Evolutionary conservation across 2,888 invertebrate species (phyloP).

Genomic region (Ferdinandea cuprea): DNA sequence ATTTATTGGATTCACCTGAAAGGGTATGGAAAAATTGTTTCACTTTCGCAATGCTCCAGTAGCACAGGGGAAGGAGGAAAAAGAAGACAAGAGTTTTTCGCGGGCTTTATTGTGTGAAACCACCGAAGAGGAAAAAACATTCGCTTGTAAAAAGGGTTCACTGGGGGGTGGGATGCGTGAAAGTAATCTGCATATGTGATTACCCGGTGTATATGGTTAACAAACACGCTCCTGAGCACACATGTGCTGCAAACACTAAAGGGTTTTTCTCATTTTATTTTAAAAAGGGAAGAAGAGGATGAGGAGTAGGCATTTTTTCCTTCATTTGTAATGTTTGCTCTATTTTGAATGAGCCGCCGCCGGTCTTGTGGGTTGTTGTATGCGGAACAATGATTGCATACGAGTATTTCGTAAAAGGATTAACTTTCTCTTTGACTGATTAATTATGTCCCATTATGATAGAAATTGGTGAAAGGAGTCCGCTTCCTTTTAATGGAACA

Average conservation of each 20-base stretch:
- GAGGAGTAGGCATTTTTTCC: conserved; percentile 31
- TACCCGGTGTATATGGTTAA: conserved; percentile 55
- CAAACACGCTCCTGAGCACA: conserved; percentile 44
- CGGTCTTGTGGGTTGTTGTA: conserved; percentile 54
- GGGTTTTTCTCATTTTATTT: conserved; percentile 46
- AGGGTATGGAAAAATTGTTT: conserved; percentile 32
- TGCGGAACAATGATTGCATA: conserved; percentile 61
- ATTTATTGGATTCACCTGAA: conserved; percentile 73
- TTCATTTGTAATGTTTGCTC: conserved; percentile 62
- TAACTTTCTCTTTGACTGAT: conserved; percentile 74
- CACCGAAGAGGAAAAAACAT: conserved; percentile 72
- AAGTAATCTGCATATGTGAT: conserved; percentile 74
- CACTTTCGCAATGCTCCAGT: neutral
- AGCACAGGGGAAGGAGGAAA: neutral
- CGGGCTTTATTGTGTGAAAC: conserved; percentile 61
- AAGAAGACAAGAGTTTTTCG: conserved; percentile 5
- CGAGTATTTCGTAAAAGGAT: conserved; percentile 73
- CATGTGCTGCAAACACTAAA: conserved; percentile 37
- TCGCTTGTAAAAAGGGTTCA: conserved; percentile 64
- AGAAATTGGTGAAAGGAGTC: conserved; percentile 33
- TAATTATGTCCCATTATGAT: conserved; percentile 69
- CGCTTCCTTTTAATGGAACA: neutral
- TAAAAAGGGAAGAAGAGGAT: conserved; percentile 42
- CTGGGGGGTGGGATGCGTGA: conserved; percentile 50
- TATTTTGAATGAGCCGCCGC: conserved; percentile 6